Evolutionary conservation across 2,113 vertebrate genomes (phyloP).

Genomic region (Fregetta grallaria): DNA sequence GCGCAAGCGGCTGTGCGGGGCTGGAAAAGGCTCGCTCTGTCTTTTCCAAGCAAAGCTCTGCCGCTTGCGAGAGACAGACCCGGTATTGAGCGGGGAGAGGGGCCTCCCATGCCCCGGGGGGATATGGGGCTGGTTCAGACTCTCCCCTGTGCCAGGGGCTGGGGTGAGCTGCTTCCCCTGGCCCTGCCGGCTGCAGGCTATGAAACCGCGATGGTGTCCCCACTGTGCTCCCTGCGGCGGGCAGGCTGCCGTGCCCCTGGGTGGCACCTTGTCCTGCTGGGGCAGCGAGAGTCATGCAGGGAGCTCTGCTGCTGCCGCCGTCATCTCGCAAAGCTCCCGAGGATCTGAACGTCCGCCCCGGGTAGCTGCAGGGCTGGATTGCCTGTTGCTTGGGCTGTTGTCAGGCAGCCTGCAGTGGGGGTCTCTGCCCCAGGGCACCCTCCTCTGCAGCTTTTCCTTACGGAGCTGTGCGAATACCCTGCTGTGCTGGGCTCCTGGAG

Average conservation of each 20-base stretch:
- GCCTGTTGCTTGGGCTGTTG: neutral
- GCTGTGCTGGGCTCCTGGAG: neutral
- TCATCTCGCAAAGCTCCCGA: fast-evolving
- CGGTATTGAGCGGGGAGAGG: neutral
- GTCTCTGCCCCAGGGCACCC: neutral
- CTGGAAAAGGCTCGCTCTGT: slow-evolving; percentile 41
- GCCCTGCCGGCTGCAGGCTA: neutral
- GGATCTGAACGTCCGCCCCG: fast-evolving
- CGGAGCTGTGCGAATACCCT: neutral
- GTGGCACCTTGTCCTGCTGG: neutral
- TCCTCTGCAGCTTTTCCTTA: neutral
- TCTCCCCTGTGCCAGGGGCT: neutral
- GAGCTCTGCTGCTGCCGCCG: neutral
- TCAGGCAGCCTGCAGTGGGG: neutral
- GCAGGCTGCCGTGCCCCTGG: neutral
- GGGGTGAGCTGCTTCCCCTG: neutral
- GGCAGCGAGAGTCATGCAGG: fast-evolving
- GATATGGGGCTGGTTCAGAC: neutral
- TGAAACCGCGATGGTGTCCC: fast-evolving
- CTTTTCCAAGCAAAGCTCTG: neutral
- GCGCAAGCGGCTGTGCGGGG: neutral
- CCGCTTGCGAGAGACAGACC: neutral
- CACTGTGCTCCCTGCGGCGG: neutral
- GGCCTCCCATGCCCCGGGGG: neutral
- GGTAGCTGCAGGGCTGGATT: neutral